Conservation (phyloP, 2,113 vertebrate genomes). For the Vireo altiloquus region DNA sequence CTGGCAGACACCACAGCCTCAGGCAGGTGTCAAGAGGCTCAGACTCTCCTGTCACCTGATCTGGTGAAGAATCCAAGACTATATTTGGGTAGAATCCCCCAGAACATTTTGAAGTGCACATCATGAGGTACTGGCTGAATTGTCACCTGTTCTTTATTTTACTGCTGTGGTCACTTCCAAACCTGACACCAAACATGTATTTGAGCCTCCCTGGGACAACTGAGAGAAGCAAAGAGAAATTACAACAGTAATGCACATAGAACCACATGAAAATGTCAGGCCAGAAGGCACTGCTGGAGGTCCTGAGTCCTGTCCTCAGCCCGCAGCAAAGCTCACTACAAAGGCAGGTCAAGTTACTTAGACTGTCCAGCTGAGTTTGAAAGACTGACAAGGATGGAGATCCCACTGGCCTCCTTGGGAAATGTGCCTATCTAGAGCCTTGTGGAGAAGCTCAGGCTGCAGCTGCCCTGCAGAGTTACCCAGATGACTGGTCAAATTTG, state of each 20-base stretch:
- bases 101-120: neutral
- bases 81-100: neutral
- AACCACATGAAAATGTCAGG: neutral
- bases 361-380: neutral
- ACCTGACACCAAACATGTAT: neutral
- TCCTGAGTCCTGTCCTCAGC: neutral
- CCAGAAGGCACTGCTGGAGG: neutral
- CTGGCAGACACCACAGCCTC: neutral
- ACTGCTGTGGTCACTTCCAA: neutral
- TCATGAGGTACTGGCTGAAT: neutral
- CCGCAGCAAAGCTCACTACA: neutral
- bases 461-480: neutral
- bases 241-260: neutral
- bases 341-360: neutral
- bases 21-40: neutral
- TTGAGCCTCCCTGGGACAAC: neutral
- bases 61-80: neutral
- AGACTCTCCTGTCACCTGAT: neutral
- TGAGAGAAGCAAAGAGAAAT: neutral
- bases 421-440: neutral
- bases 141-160: neutral
- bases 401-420: neutral
- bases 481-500: neutral
- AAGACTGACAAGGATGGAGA: fast-evolving
- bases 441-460: neutral